Percentiles rank a stretch among this genome's conserved stretches.
Evolutionary conservation across 2,113 vertebrate species (phyloP).

Genomic region (Phyllostomus discolor): DNA sequence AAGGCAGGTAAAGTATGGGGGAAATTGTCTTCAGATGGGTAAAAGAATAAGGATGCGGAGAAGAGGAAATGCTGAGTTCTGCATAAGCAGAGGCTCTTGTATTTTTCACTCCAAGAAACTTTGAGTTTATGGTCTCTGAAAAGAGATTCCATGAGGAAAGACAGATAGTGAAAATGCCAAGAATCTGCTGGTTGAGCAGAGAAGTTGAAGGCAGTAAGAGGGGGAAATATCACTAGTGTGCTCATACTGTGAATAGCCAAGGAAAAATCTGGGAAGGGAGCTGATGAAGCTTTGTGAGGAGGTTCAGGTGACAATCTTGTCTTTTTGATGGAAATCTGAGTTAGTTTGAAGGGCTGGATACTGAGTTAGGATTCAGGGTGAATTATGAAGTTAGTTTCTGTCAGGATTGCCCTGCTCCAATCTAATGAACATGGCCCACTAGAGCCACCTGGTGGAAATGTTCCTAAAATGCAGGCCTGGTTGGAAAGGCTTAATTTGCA

Average conservation of each 20-base stretch:
- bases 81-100: neutral
- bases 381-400: neutral
- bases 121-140: neutral
- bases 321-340: neutral
- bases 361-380: neutral
- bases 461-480: neutral
- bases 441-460: neutral
- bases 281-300: neutral
- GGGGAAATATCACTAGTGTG: neutral
- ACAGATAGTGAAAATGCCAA: neutral
- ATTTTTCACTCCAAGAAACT: neutral
- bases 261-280: no score
- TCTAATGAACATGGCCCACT: neutral
- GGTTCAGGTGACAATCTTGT: neutral
- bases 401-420: neutral
- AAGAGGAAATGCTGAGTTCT: neutral
- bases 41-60: neutral
- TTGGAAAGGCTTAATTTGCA: neutral
- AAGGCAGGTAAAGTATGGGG: neutral
- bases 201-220: neutral
- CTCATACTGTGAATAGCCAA: neutral
- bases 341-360: neutral
- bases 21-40: neutral
- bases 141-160: conserved; percentile 12
- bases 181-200: neutral